Conservation (phyloP, 1,140 invertebrate genomes). For the Antheraea pernyi region DNA sequence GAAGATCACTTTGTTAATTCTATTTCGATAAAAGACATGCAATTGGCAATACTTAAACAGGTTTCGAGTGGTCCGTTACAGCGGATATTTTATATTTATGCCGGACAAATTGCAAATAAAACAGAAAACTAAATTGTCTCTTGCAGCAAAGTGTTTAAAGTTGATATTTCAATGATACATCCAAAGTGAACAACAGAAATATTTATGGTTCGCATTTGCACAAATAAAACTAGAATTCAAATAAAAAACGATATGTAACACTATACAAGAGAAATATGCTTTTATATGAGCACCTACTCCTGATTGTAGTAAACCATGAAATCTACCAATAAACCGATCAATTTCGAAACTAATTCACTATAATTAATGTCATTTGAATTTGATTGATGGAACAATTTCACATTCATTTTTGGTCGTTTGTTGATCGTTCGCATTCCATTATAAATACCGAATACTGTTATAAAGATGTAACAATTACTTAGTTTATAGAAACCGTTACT, state of each 20-base stretch:
- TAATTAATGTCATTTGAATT: slow-evolving; percentile 8
- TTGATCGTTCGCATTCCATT: slow-evolving; percentile 15
- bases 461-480: not conserved
- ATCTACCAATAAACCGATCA: not conserved
- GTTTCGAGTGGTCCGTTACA: slow-evolving; percentile 8
- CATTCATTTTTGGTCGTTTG: slow-evolving; percentile 19
- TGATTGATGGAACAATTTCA: slow-evolving; percentile 8
- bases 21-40: slow-evolving; percentile 6
- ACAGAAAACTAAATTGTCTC: not conserved
- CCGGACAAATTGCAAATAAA: not conserved
- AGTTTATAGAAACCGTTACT: not conserved
- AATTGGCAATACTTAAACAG: slow-evolving; percentile 13
- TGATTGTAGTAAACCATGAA: slow-evolving; percentile 13
- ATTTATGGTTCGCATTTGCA: slow-evolving; percentile 6
- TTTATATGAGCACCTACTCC: not conserved
- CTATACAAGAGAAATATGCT: slow-evolving; percentile 4
- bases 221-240: slow-evolving; percentile 8
- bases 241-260: slow-evolving; percentile 3
- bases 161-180: not conserved
- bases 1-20: slow-evolving; percentile 5
- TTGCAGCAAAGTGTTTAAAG: not conserved
- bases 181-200: not conserved
- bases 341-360: slow-evolving; percentile 10
- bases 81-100: slow-evolving; percentile 1
- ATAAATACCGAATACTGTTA: slow-evolving; percentile 9